phyloP scores from a whole-genome alignment of 2,888 invertebrate species.

The Allolobophora icterica region DNA sequence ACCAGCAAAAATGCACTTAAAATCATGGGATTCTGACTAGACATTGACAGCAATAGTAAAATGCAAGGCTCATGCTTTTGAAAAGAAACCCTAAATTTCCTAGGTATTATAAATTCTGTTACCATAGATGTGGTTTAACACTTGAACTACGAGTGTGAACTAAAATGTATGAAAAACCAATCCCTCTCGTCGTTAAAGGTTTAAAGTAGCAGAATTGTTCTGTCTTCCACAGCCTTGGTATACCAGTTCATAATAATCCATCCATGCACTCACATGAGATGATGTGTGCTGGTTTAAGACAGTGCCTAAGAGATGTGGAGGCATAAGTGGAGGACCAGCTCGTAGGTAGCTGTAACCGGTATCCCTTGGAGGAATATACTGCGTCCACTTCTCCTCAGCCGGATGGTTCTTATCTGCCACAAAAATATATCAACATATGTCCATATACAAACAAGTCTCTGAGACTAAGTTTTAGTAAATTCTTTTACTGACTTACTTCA shows the following conservation, averaged over 20 bases:
- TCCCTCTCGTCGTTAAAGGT: too few species aligned
- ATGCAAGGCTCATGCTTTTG: background rate
- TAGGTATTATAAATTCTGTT: background rate
- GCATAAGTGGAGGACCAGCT: conserved; percentile 35
- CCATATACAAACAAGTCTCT: background rate
- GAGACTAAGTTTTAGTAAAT: background rate
- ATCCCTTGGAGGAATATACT: conserved; percentile 31
- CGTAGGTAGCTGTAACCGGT: conserved; percentile 31
- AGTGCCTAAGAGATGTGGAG: conserved; percentile 37
- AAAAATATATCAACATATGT: background rate
- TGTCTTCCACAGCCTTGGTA: too few species aligned
- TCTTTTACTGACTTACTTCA: background rate
- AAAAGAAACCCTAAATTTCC: background rate
- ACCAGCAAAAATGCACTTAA: background rate
- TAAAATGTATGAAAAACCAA: too few species aligned
- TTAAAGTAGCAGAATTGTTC: background rate
- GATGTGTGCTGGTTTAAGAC: conserved; percentile 34
- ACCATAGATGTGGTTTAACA: too few species aligned
- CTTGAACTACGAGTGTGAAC: too few species aligned
- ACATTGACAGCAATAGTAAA: background rate
- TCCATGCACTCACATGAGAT: conserved; percentile 23
- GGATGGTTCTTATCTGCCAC: background rate
- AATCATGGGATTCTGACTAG: background rate
- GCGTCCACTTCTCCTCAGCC: conserved; percentile 18
- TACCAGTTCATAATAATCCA: background rate